Conservation (phyloP, 2,113 vertebrate species). For the Brachyhypopomus occidentalis region DNA sequence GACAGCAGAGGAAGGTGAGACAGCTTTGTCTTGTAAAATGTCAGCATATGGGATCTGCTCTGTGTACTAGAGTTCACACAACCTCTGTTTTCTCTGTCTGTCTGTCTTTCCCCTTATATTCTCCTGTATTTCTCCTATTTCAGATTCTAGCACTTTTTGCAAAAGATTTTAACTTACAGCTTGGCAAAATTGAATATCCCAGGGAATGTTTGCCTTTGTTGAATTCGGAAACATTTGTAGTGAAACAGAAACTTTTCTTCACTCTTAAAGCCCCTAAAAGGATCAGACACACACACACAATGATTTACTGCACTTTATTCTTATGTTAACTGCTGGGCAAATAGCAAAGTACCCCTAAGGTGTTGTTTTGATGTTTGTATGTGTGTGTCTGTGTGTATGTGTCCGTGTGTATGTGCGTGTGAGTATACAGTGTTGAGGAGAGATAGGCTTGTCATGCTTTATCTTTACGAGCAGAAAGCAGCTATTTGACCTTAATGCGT, state of each 20-base stretch:
- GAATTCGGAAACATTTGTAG: constrained; percentile 43
- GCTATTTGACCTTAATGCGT: not conserved
- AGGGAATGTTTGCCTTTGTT: constrained; percentile 45
- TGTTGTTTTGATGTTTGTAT: constrained; percentile 48
- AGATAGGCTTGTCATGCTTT: constrained; percentile 5
- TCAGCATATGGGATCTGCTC: constrained; percentile 47
- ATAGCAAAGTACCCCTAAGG: not conserved
- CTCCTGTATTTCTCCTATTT: not conserved
- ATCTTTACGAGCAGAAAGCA: constrained; percentile 10
- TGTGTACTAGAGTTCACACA: constrained; percentile 30
- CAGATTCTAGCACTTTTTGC: not conserved
- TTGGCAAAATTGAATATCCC: not conserved
- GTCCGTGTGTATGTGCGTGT: constrained; percentile 20
- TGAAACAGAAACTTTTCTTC: constrained; percentile 2
- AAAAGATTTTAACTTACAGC: not conserved
- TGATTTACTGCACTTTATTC: constrained; percentile 3
- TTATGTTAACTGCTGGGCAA: not conserved
- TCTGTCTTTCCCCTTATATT: constrained; percentile 18
- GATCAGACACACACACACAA: constrained; percentile 30
- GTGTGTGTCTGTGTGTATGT: constrained; percentile 38
- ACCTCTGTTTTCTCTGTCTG: constrained; percentile 21
- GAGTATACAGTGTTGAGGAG: constrained; percentile 42
- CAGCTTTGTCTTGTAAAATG: constrained; percentile 49
- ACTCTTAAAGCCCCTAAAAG: constrained; percentile 26
- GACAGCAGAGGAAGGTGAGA: constrained; percentile 37